These are phyloP conservation scores for Gonocerus acuteangulatus DNA, from an alignment of 2,888 invertebrate genomes.

Conservation along the genomic window DNA sequence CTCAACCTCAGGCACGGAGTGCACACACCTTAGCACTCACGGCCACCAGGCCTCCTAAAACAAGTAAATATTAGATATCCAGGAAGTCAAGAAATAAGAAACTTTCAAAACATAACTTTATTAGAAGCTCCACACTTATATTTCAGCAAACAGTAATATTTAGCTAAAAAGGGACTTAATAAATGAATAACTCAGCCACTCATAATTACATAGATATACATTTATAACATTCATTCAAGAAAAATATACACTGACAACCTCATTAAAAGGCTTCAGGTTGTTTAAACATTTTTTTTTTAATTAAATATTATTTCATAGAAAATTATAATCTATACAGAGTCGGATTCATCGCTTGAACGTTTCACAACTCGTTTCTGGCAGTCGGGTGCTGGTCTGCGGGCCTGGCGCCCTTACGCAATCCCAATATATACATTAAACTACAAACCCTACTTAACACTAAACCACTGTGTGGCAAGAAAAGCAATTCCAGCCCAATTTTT, in stretches of 20 bases:
- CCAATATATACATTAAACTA: slow-evolving; percentile 32
- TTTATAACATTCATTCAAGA: background rate
- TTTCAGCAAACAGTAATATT: too few relatives aligned
- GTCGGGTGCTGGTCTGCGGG: slow-evolving; percentile 33
- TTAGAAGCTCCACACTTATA: too few relatives aligned
- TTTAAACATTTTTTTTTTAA: slow-evolving; percentile 9
- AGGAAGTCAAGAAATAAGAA: too few relatives aligned
- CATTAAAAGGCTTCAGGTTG: background rate
- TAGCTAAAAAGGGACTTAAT: too few relatives aligned
- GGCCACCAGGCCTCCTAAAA: too few relatives aligned
- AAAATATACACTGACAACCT: slow-evolving; percentile 20
- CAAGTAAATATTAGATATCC: too few relatives aligned
- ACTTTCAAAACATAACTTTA: too few relatives aligned
- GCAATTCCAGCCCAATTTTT: slow-evolving; percentile 6
- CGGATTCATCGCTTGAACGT: slow-evolving; percentile 35
- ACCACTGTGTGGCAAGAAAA: slow-evolving; percentile 20
- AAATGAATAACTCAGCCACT: too few relatives aligned
- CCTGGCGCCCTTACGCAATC: slow-evolving; percentile 25
- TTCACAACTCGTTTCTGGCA: slow-evolving; percentile 35
- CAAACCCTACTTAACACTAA: slow-evolving; percentile 31
- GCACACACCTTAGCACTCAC: too few relatives aligned
- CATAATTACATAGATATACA: too few relatives aligned
- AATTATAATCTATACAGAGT: slow-evolving; percentile 31
- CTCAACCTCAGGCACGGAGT: too few relatives aligned
- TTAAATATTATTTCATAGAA: slow-evolving; percentile 22